Evolutionary conservation across 2,113 vertebrate species (phyloP), one percentile per base, ranked within the genome.

Genomic region (Callipepla californica): DNA sequence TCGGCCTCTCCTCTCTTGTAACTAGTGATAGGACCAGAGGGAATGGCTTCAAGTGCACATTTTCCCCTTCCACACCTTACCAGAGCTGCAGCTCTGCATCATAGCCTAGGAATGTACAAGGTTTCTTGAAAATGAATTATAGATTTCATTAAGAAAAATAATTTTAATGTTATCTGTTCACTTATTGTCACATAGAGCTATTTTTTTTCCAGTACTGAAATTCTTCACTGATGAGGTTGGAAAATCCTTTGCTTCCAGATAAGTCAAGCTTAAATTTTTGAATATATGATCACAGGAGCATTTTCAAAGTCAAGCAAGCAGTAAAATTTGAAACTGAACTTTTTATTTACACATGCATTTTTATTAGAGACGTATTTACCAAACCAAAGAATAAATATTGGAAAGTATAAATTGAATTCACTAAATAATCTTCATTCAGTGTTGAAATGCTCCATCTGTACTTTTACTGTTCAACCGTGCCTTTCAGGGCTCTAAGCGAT

Each of bases 311-410:
- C 82, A 96, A 59, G 58, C 7, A 48, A 94, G 67, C 14, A 78
- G 9, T 47, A 44, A 51, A 85, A 66, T 81, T 74, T 66, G n/a
- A 97, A 96, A 93, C 76, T 55, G 65, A 92, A 90, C 50, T 88
- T 50, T 44, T 50, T 91, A 82, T 95, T 97, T 93, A 88, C 32
- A 73, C 8, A 79, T 50, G 30, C 20, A 80, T 61, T 85, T 94
- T 95, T 85, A 93, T 80, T 94, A 85, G 51, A 87, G 15, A 73
- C 10, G 1, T 80, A 69, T 94, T 97, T 96, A 92, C 28, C 50
- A 88, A 94, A 90, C 66, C 83, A 74, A n/a, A 85, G 50, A 95
- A 82, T 74, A 93, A 93, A 87, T 92, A 75, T 34, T 92, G 28
- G 88, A 89, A 96, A 81, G 8, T 21, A 82, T 74, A 66, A 89